Base-by-base conservation (phyloP, 2,888 invertebrate species). In the Philopedon plagiatum region DNA sequence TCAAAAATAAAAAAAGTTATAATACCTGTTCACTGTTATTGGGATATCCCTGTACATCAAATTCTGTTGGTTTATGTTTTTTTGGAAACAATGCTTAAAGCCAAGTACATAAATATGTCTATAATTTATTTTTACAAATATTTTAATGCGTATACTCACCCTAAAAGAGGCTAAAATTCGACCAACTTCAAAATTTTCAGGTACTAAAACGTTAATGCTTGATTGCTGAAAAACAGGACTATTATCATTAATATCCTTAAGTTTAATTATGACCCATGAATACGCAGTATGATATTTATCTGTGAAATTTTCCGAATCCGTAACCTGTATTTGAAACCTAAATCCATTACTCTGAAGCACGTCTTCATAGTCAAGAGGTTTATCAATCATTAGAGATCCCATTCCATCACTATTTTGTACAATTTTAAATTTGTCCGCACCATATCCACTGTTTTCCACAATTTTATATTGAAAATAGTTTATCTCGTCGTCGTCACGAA, bases 221-320 rank as follows among this genome's bases (percentile, higher is more conserved):
- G 97, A 95, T 76, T 93, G 91, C 81, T 97, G 96, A 84, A 96
- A 97, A 82, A 94, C 94, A 3, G 98, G 98, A 85, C 96, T 95
- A 88, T 98, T 98, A 89, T 99, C 98, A 87, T 98, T 98, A 79
- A 95, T 95, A 85, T 99, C 98, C 73, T 95, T 90, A 71, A 99
- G 88, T 82, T 94, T 94, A 37, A 98, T 95, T 75, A 94, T 94
- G 68, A 98, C 96, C 94, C 95, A 96, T 0, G 97, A 96, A 86
- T 96, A 95, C 73, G 97, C 97, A 76, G 97, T 96, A 87, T 97
- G 97, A 84, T 97, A 95, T 85, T 98, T 97, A 86, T 99, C 99
- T 86, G 95, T 95, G 83, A 96, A 95, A 87, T 96, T 96, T 23
- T 96, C 96, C 89, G 95, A 95, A 83, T 96, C 96, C 81, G 96